Evolutionary conservation across 1,140 invertebrate species (phyloP).

Genomic region (Leptestheria dahalacensis): DNA sequence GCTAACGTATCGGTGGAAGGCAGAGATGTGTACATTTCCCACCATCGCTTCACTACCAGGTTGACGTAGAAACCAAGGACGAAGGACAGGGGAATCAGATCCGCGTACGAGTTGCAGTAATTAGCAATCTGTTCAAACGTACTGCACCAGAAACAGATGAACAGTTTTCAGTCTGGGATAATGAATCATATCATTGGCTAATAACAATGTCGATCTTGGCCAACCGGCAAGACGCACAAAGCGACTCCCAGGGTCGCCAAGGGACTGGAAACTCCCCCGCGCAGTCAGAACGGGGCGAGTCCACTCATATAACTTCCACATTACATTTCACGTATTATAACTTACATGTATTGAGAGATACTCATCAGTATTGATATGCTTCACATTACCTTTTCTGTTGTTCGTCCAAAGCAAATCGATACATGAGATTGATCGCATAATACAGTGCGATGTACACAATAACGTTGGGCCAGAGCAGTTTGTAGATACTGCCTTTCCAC

Average conservation of each 20-base stretch:
- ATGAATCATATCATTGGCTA: too few relatives aligned
- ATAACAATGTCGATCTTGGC: too few relatives aligned
- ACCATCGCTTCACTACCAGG: slow-evolving; percentile 36
- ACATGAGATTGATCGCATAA: slow-evolving; percentile 27
- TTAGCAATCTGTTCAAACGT: slow-evolving; percentile 27
- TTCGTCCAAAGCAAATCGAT: slow-evolving; percentile 28
- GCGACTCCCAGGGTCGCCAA: too few relatives aligned
- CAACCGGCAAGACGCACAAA: too few relatives aligned
- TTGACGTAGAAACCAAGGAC: slow-evolving; percentile 37
- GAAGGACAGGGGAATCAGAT: slow-evolving; percentile 33
- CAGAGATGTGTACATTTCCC: slow-evolving; percentile 23
- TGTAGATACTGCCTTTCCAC: slow-evolving; percentile 37
- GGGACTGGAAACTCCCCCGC: too few relatives aligned
- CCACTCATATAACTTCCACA: too few relatives aligned
- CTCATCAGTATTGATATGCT: background rate
- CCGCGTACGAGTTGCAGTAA: slow-evolving; percentile 27
- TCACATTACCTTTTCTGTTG: slow-evolving; percentile 16
- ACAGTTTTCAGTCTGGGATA: too few relatives aligned
- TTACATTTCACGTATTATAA: too few relatives aligned
- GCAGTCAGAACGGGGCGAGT: too few relatives aligned
- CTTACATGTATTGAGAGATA: too few relatives aligned
- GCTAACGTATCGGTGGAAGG: slow-evolving; percentile 33
- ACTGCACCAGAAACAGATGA: too few relatives aligned
- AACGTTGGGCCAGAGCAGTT: slow-evolving; percentile 34
- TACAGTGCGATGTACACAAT: slow-evolving; percentile 30